A percentile compares a stretch with the other conserved stretches of the same genome.
These are phyloP conservation scores for Heliothis virescens DNA, from an alignment of 1,140 invertebrate genomes.

Conservation along the genomic window DNA sequence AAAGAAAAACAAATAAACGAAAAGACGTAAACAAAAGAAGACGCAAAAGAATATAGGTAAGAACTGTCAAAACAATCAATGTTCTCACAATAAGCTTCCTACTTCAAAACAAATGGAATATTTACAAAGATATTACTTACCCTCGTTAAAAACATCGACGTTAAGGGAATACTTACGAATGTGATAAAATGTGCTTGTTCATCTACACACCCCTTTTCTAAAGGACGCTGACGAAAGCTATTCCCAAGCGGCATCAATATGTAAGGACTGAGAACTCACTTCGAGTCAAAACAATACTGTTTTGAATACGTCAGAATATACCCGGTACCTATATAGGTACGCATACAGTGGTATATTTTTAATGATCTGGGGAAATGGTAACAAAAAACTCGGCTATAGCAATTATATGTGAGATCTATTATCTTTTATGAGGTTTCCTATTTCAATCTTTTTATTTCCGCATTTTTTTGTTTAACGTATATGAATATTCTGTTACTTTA, in stretches of 20 bases:
- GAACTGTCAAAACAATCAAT: not conserved
- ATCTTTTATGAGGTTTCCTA: not conserved
- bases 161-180: constrained; percentile 15
- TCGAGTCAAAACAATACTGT: constrained; percentile 7
- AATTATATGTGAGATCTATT: too few species aligned
- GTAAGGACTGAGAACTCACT: constrained; percentile 18
- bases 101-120: constrained; percentile 4
- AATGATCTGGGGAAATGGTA: not conserved
- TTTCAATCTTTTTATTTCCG: not conserved
- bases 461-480: too few species aligned
- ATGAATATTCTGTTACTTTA: too few species aligned
- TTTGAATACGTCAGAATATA: constrained; percentile 11
- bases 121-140: constrained; percentile 23
- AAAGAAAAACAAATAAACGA: too few species aligned
- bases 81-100: not conserved
- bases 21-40: not conserved
- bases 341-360: not conserved
- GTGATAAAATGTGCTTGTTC: constrained; percentile 37
- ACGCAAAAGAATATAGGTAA: too few species aligned
- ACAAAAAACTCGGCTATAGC: too few species aligned
- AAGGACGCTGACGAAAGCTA: constrained; percentile 6
- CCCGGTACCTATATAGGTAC: not conserved
- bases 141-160: constrained; percentile 28
- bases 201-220: constrained; percentile 34
- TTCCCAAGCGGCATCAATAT: constrained; percentile 15